A percentile compares a stretch with the other conserved stretches of the same genome.
These are phyloP conservation scores for Cardiocondyla obscurior DNA, from an alignment of 1,140 invertebrate species.

Conservation along the genomic window DNA sequence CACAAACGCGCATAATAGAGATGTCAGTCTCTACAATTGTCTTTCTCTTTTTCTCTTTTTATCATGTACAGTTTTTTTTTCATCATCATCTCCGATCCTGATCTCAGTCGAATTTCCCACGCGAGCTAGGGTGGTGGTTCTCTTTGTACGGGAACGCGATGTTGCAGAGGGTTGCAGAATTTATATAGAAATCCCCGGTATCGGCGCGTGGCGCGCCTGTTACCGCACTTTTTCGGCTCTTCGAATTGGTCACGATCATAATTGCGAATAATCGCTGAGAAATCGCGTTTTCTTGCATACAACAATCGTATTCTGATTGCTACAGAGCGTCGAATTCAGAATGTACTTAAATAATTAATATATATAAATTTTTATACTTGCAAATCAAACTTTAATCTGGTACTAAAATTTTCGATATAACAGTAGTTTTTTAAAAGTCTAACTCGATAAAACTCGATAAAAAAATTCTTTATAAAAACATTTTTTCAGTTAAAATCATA, in stretches of 20 bases:
- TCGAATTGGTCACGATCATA: conserved; percentile 79
- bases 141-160: conserved; percentile 68
- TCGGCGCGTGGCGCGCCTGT: conserved; percentile 74
- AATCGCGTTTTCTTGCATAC: conserved; percentile 71
- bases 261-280: conserved; percentile 78
- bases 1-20: conserved; percentile 69
- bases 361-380: too few species aligned
- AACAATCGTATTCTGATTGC: background rate
- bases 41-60: conserved; percentile 43
- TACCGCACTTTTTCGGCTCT: conserved; percentile 52
- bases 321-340: background rate
- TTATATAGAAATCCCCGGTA: conserved; percentile 69
- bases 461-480: background rate
- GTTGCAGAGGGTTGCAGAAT: conserved; percentile 71
- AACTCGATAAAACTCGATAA: background rate
- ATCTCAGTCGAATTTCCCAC: conserved; percentile 73
- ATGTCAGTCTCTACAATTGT: conserved; percentile 63
- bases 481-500: background rate
- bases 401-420: background rate
- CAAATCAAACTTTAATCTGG: background rate
- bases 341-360: too few species aligned
- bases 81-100: conserved; percentile 49
- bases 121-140: conserved; percentile 66
- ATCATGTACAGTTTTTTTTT: conserved; percentile 34
- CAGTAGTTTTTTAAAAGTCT: background rate